A percentile compares a stretch with the other conserved stretches of the same genome.
These are phyloP conservation scores for Mormyrus proboscirostris DNA, from an alignment of 2,797 vertebrate genomes.

Conservation along the genomic window DNA sequence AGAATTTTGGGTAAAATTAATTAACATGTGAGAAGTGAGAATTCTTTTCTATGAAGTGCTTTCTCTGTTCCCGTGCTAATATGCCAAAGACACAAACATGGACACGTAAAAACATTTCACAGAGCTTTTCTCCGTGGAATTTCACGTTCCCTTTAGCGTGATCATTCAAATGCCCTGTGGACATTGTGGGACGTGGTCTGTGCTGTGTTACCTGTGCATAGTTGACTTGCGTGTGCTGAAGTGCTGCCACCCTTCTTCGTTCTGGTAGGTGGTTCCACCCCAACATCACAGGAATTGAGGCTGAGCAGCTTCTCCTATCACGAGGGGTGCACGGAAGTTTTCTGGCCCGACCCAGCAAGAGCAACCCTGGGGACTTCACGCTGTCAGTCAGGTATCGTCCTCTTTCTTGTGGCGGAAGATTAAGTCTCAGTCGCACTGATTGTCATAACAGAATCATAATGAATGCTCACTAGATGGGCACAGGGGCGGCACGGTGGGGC, in stretches of 20 bases:
- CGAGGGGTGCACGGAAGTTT: conserved; percentile 57
- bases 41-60: background rate
- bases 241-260: too few relatives aligned
- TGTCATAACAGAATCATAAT: background rate
- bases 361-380: conserved; percentile 58
- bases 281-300: conserved; percentile 55
- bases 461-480: background rate
- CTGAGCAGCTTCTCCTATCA: conserved; percentile 55
- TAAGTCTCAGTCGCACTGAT: background rate
- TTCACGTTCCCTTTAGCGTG: background rate
- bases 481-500: background rate
- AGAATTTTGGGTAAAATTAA: background rate
- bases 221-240: background rate
- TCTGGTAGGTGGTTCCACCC: conserved; percentile 60
- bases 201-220: background rate
- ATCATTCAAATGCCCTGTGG: background rate
- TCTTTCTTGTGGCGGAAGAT: background rate
- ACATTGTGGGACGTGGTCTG: background rate
- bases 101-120: background rate
- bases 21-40: background rate
- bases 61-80: background rate
- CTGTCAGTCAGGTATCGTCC: conserved; percentile 52
- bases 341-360: conserved; percentile 58
- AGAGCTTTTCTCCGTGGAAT: background rate
- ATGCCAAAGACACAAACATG: background rate